These are phyloP conservation scores for Caretta caretta DNA, from an alignment of 2,113 vertebrate genomes.

Conservation along the genomic window DNA sequence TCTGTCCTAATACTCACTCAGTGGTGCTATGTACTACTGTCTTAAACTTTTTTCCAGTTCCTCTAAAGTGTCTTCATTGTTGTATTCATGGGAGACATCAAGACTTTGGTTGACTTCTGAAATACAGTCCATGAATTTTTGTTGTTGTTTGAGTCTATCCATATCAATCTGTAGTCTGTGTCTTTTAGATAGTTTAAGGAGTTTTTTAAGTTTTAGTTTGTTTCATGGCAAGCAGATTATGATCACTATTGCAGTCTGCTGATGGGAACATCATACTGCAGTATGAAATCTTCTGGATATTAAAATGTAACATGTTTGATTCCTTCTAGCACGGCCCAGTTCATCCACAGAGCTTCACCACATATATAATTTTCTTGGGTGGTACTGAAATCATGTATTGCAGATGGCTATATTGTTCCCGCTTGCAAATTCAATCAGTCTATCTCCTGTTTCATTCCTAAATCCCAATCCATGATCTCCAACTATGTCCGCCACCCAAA, in stretches of 20 bases:
- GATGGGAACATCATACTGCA: background rate
- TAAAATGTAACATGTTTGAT: background rate
- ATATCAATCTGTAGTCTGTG: background rate
- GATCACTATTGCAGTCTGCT: background rate
- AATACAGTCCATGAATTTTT: background rate
- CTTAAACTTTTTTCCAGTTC: background rate
- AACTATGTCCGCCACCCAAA: background rate
- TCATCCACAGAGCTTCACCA: background rate
- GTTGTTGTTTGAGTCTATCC: background rate
- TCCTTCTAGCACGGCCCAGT: background rate
- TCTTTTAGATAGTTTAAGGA: background rate
- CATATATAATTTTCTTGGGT: background rate
- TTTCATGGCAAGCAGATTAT: background rate
- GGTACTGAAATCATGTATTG: too few species aligned
- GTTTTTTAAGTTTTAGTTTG: background rate
- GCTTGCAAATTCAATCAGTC: too few species aligned
- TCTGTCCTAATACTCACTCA: background rate
- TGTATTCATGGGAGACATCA: background rate
- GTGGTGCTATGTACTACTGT: background rate
- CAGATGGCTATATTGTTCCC: too few species aligned
- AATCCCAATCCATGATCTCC: too few species aligned
- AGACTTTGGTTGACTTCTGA: background rate
- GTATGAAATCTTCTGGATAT: background rate
- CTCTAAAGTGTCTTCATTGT: background rate
- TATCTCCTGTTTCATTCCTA: too few species aligned